A percentile compares a stretch with the other conserved stretches of the same genome.
phyloP scores from a whole-genome alignment of 2,888 invertebrate genomes.

The Lasioglossum calceatum region DNA sequence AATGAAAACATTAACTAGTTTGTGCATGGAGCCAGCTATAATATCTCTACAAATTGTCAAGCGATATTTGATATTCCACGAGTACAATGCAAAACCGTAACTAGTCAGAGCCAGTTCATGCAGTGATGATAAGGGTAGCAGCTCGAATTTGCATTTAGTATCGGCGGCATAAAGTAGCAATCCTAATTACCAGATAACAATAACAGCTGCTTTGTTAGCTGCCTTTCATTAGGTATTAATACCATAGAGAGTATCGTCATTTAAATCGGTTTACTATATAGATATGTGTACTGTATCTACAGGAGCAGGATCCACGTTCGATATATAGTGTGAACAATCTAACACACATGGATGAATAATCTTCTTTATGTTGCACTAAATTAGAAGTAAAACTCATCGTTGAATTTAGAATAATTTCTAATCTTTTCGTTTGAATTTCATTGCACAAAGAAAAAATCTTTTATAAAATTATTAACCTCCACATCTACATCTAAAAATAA shows the following conservation, averaged over 20 bases:
- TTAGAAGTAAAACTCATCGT: not conserved
- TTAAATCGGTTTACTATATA: not conserved
- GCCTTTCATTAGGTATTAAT: conserved; percentile 7
- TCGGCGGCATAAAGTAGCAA: not conserved
- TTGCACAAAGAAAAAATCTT: not conserved
- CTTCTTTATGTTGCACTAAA: not conserved
- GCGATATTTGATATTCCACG: not conserved
- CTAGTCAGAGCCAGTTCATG: not conserved
- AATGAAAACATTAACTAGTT: not conserved
- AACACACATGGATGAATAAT: not conserved
- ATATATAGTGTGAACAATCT: not conserved
- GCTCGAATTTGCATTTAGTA: conserved; percentile 14
- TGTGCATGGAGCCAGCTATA: not conserved
- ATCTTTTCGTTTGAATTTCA: not conserved
- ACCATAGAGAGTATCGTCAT: not conserved
- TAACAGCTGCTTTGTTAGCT: conserved; percentile 9
- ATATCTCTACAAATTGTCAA: not conserved
- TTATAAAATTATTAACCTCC: not conserved
- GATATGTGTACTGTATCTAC: not conserved
- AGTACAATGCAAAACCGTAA: conserved; percentile 5
- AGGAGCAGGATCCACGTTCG: not conserved
- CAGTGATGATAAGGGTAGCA: conserved; percentile 12
- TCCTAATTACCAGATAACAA: not conserved
- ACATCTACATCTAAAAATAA: not conserved
- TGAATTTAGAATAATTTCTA: not conserved